Conservation (phyloP, 2,888 invertebrate genomes). For the Aplocera efformata region DNA sequence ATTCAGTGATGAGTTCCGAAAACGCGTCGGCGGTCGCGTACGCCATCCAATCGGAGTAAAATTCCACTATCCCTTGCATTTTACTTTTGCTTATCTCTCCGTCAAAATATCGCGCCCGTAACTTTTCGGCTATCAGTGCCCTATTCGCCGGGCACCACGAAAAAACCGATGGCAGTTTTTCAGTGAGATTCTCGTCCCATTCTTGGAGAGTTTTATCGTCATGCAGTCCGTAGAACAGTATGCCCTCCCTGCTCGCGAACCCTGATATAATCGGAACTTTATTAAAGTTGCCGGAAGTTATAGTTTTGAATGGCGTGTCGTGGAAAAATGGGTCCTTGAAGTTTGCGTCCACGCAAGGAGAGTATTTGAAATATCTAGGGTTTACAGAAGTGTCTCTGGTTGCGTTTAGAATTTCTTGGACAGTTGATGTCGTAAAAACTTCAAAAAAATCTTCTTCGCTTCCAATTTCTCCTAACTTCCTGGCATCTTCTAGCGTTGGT, state of each 20-base stretch:
- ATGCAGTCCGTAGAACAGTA: slow-evolving; percentile 59
- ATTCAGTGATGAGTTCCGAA: slow-evolving; percentile 44
- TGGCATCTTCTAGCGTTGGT: slow-evolving; percentile 52
- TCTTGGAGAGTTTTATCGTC: slow-evolving; percentile 44
- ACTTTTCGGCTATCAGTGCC: slow-evolving; percentile 41
- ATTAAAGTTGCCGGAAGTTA: slow-evolving; percentile 55
- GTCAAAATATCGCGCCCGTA: slow-evolving; percentile 60
- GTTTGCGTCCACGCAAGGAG: slow-evolving; percentile 59
- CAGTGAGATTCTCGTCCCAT: slow-evolving; percentile 49
- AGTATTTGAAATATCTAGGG: slow-evolving; percentile 60
- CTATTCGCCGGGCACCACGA: slow-evolving; percentile 52
- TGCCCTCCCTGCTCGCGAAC: slow-evolving; percentile 54
- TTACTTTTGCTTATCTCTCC: slow-evolving; percentile 36
- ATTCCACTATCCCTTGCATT: slow-evolving; percentile 42
- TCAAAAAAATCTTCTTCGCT: slow-evolving; percentile 44
- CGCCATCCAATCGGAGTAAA: slow-evolving; percentile 63
- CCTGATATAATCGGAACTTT: slow-evolving; percentile 65
- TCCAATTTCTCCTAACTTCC: slow-evolving; percentile 42
- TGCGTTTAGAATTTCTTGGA: slow-evolving; percentile 43
- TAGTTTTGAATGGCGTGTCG: slow-evolving; percentile 56
- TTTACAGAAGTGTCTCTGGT: slow-evolving; percentile 53
- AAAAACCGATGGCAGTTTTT: slow-evolving; percentile 61
- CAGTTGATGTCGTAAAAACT: slow-evolving; percentile 43
- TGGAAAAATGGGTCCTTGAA: slow-evolving; percentile 56
- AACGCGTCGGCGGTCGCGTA: slow-evolving; percentile 52